Evolutionary conservation across 1,140 invertebrate species (phyloP).

Genomic region (Cepaea nemoralis): DNA sequence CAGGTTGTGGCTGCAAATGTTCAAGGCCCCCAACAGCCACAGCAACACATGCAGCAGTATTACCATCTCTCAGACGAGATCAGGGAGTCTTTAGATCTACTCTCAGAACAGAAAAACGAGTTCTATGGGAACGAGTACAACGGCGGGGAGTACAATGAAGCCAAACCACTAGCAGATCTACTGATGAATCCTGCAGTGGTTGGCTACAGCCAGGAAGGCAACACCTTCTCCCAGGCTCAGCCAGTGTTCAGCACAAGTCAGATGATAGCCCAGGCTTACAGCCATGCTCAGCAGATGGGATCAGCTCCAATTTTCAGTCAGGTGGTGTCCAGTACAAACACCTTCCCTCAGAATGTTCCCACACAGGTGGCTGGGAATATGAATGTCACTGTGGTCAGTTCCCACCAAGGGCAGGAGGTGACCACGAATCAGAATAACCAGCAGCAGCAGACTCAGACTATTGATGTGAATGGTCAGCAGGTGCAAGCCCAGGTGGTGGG

Average conservation of each 20-base stretch:
- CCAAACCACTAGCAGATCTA: constrained; percentile 45
- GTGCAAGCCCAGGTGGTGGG: constrained; percentile 19
- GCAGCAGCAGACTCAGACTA: constrained; percentile 42
- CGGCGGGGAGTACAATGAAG: constrained; percentile 42
- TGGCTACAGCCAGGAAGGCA: constrained; percentile 42
- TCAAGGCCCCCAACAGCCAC: constrained; percentile 23
- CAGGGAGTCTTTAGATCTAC: constrained; percentile 42
- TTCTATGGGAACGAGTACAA: constrained; percentile 42
- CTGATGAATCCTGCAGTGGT: constrained; percentile 46
- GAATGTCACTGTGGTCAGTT: constrained; percentile 35
- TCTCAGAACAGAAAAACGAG: constrained; percentile 37
- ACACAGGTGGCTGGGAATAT: constrained; percentile 38
- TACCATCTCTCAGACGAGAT: constrained; percentile 45
- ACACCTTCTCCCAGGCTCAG: constrained; percentile 32
- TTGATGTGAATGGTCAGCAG: constrained; percentile 31
- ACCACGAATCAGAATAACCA: constrained; percentile 27
- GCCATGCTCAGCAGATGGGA: constrained; percentile 47
- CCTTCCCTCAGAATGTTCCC: constrained; percentile 26
- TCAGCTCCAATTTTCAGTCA: constrained; percentile 34
- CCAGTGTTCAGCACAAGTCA: constrained; percentile 40
- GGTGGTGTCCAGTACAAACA: constrained; percentile 35
- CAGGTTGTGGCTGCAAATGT: neutral
- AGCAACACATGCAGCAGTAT: constrained; percentile 41
- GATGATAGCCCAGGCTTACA: constrained; percentile 49
- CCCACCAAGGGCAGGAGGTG: constrained; percentile 22